Conservation (phyloP, 2,888 invertebrate genomes). For the Brachyptera risi region DNA sequence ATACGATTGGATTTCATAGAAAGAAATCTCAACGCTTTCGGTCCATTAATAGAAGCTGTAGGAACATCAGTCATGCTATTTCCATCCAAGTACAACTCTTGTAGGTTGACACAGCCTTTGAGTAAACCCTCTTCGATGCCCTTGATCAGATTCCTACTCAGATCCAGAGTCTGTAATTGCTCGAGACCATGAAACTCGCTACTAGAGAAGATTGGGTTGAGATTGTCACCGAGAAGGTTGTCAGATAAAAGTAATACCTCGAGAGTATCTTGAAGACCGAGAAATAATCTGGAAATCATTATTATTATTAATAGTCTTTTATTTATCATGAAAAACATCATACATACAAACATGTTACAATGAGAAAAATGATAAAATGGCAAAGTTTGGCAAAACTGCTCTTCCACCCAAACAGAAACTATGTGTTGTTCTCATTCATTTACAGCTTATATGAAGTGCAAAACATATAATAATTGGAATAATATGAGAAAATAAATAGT, state of each 20-base stretch:
- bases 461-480: too few species aligned
- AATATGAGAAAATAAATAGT: too few species aligned
- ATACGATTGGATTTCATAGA: slow-evolving; percentile 77
- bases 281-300: slow-evolving; percentile 55
- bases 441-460: too few species aligned
- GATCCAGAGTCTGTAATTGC: slow-evolving; percentile 67
- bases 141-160: slow-evolving; percentile 75
- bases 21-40: slow-evolving; percentile 65
- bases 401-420: too few species aligned
- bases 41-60: slow-evolving; percentile 75
- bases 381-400: too few species aligned
- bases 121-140: slow-evolving; percentile 82
- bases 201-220: slow-evolving; percentile 87
- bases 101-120: slow-evolving; percentile 73
- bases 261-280: slow-evolving; percentile 61
- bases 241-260: slow-evolving; percentile 68
- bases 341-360: too few species aligned
- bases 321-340: too few species aligned
- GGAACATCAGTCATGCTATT: slow-evolving; percentile 76
- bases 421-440: too few species aligned
- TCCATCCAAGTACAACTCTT: slow-evolving; percentile 76
- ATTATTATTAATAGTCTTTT: too few species aligned
- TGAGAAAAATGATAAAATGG: too few species aligned
- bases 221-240: slow-evolving; percentile 82
- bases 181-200: slow-evolving; percentile 75